Base-by-base conservation (phyloP, 2,888 invertebrate genomes). In the Cordilura impudica region DNA sequence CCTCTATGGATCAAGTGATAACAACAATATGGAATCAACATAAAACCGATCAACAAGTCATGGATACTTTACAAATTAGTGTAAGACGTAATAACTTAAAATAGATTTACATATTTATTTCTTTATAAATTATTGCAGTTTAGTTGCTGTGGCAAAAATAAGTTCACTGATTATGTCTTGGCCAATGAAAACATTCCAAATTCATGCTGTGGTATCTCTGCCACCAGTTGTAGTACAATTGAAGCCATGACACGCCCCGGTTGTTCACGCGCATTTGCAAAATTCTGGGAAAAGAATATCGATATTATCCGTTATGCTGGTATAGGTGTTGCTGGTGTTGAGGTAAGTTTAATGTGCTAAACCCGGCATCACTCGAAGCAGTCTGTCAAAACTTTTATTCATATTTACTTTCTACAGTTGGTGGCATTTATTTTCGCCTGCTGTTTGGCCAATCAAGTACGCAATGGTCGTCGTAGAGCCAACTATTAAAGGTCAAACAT, bases 401-500 rank as follows among this genome's bases (percentile, higher is more conserved):
- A 2, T 16, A 45, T 71, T 60, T 45, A 2, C 29, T 65, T 60
- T 47, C 75, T 81, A 4, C 51, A 95, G 94, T 90, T 95, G 83
- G 89, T 94, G 83, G 95, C 94, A 66, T 95, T 96, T 77, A 92
- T 96, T 85, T 96, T 97, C 90, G 95, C 95, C 60, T 94, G 97
- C 89, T 97, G 96, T 87, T 91, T 97, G 88, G 95, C 95, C 81
- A 95, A 95, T 89, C 95, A 96, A 87, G 95, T 97, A 87, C 93
- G 94, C 89, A 96, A 96, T 90, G 94, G 94, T 86, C 92, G 93
- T 85, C 93, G 95, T 91, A 93, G 95, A 90, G 91, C 92, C 85
- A 91, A 91, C 89, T 93, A 91, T 91, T 92, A 92, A 80, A n/a
- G n/a, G n/a, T n/a, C n/a, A n/a, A n/a, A n/a, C n/a, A n/a, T n/a